phyloP scores from a whole-genome alignment of 2,797 vertebrate genomes.

The Bufotes viridis region DNA sequence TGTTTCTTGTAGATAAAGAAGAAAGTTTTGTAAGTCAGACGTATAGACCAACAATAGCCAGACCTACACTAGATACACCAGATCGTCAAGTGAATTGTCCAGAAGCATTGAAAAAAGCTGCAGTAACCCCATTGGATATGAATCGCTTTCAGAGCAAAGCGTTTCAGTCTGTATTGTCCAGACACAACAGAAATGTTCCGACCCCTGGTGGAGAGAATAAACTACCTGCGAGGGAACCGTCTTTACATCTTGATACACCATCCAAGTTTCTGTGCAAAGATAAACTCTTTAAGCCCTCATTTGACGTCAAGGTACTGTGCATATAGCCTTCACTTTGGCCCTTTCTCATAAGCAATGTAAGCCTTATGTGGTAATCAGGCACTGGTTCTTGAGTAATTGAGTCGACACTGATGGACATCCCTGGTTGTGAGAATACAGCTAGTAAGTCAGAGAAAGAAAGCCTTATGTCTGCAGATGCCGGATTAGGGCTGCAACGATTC shows the following conservation, averaged over 20 bases:
- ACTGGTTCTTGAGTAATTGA: neutral
- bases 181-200: slow-evolving; percentile 69
- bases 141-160: slow-evolving; percentile 90
- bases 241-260: slow-evolving; percentile 89
- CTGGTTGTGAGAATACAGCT: neutral
- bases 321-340: neutral
- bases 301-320: slow-evolving; percentile 85
- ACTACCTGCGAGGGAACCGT: slow-evolving; percentile 77
- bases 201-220: slow-evolving; percentile 63
- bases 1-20: slow-evolving; percentile 36
- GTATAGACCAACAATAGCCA: slow-evolving; percentile 59
- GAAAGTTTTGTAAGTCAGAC: slow-evolving; percentile 66
- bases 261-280: slow-evolving; percentile 94
- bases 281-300: slow-evolving; percentile 91
- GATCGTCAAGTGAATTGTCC: slow-evolving; percentile 64
- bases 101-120: slow-evolving; percentile 72
- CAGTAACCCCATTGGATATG: slow-evolving; percentile 89
- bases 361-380: no score
- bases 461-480: no score
- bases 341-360: neutral
- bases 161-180: slow-evolving; percentile 82
- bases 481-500: no score
- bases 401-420: neutral
- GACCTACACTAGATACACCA: slow-evolving; percentile 45
- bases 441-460: neutral